A percentile compares a stretch with the other conserved stretches of the same genome.
These are phyloP conservation scores for Gopherus flavomarginatus DNA, from an alignment of 2,113 vertebrate genomes.

Conservation along the genomic window DNA sequence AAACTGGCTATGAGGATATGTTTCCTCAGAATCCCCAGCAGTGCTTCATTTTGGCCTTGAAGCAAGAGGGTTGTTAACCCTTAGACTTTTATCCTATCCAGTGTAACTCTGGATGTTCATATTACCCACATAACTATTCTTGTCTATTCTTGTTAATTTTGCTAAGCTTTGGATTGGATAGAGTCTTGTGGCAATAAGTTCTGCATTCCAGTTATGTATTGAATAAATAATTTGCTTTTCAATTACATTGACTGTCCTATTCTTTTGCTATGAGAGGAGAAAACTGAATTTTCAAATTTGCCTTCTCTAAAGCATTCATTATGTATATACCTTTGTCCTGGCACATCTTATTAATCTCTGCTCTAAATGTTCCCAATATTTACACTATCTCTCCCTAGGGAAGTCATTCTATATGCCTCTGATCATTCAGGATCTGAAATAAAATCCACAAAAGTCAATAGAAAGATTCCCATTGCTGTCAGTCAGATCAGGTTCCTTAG, in stretches of 20 bases:
- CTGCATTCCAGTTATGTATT: constrained; percentile 10
- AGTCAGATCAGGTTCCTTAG: not conserved
- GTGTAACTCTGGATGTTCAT: not conserved
- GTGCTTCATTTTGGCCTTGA: constrained; percentile 4
- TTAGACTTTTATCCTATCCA: not conserved
- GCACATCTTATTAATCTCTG: not conserved
- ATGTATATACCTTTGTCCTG: not conserved
- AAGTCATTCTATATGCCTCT: not conserved
- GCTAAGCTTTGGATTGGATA: constrained; percentile 36
- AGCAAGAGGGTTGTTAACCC: not conserved
- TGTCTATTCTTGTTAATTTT: not conserved
- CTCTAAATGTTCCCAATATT: constrained; percentile 3
- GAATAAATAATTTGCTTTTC: constrained; percentile 5
- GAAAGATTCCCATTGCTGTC: not conserved
- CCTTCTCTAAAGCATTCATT: not conserved
- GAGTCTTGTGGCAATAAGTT: constrained; percentile 32
- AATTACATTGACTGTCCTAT: not conserved
- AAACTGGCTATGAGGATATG: not conserved
- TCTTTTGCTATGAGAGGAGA: not conserved
- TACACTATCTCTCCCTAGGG: not conserved
- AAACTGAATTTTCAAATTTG: not conserved
- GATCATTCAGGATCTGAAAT: not conserved
- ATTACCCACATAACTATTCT: not conserved
- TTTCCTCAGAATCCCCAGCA: not conserved
- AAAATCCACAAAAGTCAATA: not conserved